Base-by-base conservation (phyloP, 2,888 invertebrate species). In the Plusia festucae region DNA sequence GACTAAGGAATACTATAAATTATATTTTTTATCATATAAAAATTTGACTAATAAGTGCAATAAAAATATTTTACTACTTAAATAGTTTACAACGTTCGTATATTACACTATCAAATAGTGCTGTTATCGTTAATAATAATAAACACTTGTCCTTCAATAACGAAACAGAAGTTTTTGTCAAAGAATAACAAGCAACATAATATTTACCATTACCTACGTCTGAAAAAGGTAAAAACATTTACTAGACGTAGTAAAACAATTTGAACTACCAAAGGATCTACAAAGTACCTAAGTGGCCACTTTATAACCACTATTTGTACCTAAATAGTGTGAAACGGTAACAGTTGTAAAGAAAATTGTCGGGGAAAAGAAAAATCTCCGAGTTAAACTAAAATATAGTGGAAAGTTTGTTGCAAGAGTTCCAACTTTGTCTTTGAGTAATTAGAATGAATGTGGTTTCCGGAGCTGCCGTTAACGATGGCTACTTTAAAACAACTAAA, bases 391-490 rank as follows among this genome's bases (percentile, higher is more conserved):
- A 49, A 49, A 49, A 49, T 49, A 20, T 49, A 18, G 18, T 8
- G 20, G 9, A 20, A 49, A 20, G 46, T 49, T 49, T 13, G 46
- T 49, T 20, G 46, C 46, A 20, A 20, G 20, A 40, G 34, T 34
- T 6, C 16, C 8, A 49, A 49, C 46, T 49, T 49, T 20, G 18
- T 49, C 46, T 49, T 49, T 49, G 46, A 49, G 46, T 49, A 49
- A 49, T 49, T 49, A 49, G 46, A 49, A 18, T 49, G 46, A 20
- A 49, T 49, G 46, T 18, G 20, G 46, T 49, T 49, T 49, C 20
- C 4, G 3, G 46, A 20, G 9, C 20, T 18, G 20, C 11, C 20
- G 7, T 20, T 49, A 49, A 49, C 11, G 46, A 16, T 49, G 20
- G 18, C 18, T 18, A 49, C 20, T 20, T 49, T 20, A 20, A 49